A percentile compares a stretch with the other conserved stretches of the same genome.
Conservation (phyloP, 2,797 vertebrate genomes). For the Petrocephalus schoutedeni region DNA sequence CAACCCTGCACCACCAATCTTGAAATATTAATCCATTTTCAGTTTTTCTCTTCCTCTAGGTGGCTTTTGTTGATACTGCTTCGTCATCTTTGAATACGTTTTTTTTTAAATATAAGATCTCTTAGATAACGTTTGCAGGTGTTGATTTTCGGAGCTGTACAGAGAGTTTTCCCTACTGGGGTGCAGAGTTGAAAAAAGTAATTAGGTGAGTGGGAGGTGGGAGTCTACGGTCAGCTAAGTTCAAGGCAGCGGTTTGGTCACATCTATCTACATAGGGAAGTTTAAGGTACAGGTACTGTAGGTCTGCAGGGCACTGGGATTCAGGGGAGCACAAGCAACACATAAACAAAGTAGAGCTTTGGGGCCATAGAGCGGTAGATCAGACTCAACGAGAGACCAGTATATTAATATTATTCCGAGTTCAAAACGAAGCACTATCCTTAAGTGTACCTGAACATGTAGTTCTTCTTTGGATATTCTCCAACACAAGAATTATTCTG, state of each 20-base stretch:
- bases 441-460: neutral
- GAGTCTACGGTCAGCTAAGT: neutral
- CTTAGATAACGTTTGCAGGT: neutral
- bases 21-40: neutral
- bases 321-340: neutral
- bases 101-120: neutral
- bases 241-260: neutral
- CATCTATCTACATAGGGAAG: neutral
- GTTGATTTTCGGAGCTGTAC: neutral
- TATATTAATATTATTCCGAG: neutral
- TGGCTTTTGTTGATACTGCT: neutral
- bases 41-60: neutral
- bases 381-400: constrained; percentile 10
- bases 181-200: constrained; percentile 4
- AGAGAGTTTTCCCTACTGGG: neutral
- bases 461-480: neutral
- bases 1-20: constrained; percentile 6
- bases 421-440: constrained; percentile 4
- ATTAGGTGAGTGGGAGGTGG: neutral
- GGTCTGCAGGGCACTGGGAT: neutral
- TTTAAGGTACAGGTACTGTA: neutral
- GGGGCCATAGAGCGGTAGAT: neutral
- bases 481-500: neutral
- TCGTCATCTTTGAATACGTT: neutral
- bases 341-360: neutral